Conservation (phyloP, 2,797 vertebrate genomes). For the Ciconia nigra region DNA sequence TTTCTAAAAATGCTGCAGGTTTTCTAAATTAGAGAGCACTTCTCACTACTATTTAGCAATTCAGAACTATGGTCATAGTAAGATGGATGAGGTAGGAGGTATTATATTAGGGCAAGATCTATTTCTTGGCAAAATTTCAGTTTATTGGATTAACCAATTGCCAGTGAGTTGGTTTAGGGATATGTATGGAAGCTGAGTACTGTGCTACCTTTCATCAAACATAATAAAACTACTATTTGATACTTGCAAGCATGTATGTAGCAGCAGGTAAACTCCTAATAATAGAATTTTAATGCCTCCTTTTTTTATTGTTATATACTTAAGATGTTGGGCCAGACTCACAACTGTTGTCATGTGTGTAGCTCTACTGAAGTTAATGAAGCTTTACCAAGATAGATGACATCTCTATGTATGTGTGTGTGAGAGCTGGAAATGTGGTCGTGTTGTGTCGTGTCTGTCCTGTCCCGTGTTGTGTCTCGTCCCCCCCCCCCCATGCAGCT, state of each 20-base stretch:
- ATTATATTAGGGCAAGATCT: background rate
- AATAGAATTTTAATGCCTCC: background rate
- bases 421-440: background rate
- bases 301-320: background rate
- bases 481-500: background rate
- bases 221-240: background rate
- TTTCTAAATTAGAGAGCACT: background rate
- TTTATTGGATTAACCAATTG: background rate
- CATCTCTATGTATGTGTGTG: rapidly evolving
- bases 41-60: conserved; percentile 13
- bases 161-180: background rate
- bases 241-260: background rate
- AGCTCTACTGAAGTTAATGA: background rate
- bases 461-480: no score
- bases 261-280: background rate
- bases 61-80: background rate
- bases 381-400: background rate
- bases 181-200: background rate
- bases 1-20: background rate
- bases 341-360: background rate
- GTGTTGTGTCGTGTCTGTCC: no score
- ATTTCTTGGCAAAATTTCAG: background rate
- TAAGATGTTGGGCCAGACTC: background rate
- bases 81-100: background rate
- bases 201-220: background rate